phyloP scores from a whole-genome alignment of 2,797 vertebrate genomes.

The Notamacropus eugenii region DNA sequence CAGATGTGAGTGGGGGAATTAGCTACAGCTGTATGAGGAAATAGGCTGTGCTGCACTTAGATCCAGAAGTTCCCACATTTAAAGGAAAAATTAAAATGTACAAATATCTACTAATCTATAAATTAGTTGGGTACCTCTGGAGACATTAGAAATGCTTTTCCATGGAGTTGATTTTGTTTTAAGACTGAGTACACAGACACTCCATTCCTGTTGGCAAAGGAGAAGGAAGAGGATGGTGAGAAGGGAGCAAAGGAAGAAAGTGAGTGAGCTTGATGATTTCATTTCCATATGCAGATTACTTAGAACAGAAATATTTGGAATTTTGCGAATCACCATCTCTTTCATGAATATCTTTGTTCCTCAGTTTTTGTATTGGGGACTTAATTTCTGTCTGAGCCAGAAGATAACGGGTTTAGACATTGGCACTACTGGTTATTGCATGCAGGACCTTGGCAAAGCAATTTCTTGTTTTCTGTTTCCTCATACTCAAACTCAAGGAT shows the following conservation, averaged over 20 bases:
- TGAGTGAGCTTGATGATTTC: fast-evolving
- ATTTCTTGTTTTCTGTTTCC: not conserved
- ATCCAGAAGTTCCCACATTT: not conserved
- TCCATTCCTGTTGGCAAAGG: not conserved
- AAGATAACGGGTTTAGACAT: not conserved
- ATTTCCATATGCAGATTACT: not conserved
- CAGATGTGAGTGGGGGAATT: not conserved
- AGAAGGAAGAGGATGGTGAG: not conserved
- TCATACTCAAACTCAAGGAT: not conserved
- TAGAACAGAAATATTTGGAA: not conserved
- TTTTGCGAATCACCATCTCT: not conserved
- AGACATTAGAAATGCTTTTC: not conserved
- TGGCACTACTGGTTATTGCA: not conserved
- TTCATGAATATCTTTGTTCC: fast-evolving
- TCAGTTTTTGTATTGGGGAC: not conserved
- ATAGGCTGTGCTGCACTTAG: not conserved
- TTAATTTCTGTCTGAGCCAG: not conserved
- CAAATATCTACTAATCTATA: fast-evolving
- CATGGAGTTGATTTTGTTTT: not conserved
- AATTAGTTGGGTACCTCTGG: no score
- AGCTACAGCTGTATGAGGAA: not conserved
- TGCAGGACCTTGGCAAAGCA: not conserved
- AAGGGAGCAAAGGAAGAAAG: not conserved
- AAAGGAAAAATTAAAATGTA: fast-evolving
- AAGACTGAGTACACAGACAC: not conserved